Evolutionary conservation across 2,113 vertebrate genomes (phyloP), one percentile per base, ranked within the genome.

Genomic region (Halcyon malimbica): DNA sequence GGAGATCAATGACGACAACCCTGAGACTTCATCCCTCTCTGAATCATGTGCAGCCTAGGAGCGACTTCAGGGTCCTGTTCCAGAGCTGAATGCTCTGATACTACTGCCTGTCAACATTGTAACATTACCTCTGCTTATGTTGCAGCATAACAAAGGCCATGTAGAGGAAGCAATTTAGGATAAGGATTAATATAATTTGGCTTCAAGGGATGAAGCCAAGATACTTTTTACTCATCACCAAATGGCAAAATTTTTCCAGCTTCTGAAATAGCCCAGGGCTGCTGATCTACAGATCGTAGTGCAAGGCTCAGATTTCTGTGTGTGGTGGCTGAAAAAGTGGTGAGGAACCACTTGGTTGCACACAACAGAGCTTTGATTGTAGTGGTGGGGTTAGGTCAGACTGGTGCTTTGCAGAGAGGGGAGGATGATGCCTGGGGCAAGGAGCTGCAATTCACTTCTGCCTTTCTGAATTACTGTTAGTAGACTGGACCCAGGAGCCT

Each of bases 11-110:
- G 44, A 42, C 42, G 37, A 42, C 18, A 90, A 23, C 25, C 4
- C 59, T 33, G 17, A 83, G 37, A n/a, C 13, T 78, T 51, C 37
- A 28, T 6, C 18, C 20, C 31, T 33, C 23, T 63, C 51, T 83
- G 33, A 39, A 26, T 13, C 42, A 14, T 0, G 1, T 3, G 17
- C 31, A 75, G 25, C 69, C 7, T 2, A 15, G 37, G 8, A 46
- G 7, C 20, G 50, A 57, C 20, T 21, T 68, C 56, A 71, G 50
- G 53, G 24, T 48, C 35, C 56, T 28, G 3, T 13, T 42, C 21
- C 56, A 51, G 56, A 59, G 25, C 65, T 59, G 31, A 35, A 31
- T 39, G 29, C 31, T 67, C 25, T 42, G 37, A 12, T 24, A 42
- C 10, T 56, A 29, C 42, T 64, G 57, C 39, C 46, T 46, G 21